These are phyloP conservation scores for Lepeophtheirus salmonis DNA, from an alignment of 1,140 invertebrate species.

Conservation along the genomic window DNA sequence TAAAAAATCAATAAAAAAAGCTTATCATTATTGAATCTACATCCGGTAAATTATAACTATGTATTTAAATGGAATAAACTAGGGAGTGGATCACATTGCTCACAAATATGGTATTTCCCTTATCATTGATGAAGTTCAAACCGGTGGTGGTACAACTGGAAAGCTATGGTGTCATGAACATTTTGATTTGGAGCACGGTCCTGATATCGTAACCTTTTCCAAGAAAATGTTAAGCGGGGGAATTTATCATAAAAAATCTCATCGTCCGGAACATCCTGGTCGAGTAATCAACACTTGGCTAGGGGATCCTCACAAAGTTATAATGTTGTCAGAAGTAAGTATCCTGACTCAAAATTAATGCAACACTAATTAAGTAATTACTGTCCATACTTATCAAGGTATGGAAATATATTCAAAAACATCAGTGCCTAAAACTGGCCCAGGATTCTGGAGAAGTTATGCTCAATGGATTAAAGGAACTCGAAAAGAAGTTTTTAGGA, in stretches of 20 bases:
- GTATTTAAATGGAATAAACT: too few relatives aligned
- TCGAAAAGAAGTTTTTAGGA: constrained; percentile 28
- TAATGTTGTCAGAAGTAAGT: constrained; percentile 50
- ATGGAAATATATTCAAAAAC: constrained; percentile 56
- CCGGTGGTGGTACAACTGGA: constrained; percentile 84
- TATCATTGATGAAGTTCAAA: constrained; percentile 88
- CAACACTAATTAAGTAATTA: not conserved
- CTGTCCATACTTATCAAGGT: constrained; percentile 28
- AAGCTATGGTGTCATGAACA: constrained; percentile 95
- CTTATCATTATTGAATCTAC: too few relatives aligned
- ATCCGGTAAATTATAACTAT: too few relatives aligned
- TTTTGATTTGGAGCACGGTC: constrained; percentile 58
- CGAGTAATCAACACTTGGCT: constrained; percentile 97
- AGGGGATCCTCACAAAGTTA: constrained; percentile 87
- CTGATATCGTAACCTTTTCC: constrained; percentile 87
- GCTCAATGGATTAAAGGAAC: constrained; percentile 26
- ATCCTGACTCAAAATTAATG: not conserved
- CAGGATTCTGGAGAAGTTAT: constrained; percentile 49
- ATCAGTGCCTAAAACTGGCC: constrained; percentile 58
- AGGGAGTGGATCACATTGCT: not conserved
- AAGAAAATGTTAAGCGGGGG: constrained; percentile 94
- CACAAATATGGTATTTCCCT: constrained; percentile 29
- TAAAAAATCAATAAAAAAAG: too few relatives aligned
- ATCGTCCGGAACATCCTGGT: constrained; percentile 52
- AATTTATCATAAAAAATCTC: constrained; percentile 55